Evolutionary conservation across 2,888 invertebrate species (phyloP), one percentile per base, ranked within the genome.

Genomic region (Meteorus cinctellus): DNA sequence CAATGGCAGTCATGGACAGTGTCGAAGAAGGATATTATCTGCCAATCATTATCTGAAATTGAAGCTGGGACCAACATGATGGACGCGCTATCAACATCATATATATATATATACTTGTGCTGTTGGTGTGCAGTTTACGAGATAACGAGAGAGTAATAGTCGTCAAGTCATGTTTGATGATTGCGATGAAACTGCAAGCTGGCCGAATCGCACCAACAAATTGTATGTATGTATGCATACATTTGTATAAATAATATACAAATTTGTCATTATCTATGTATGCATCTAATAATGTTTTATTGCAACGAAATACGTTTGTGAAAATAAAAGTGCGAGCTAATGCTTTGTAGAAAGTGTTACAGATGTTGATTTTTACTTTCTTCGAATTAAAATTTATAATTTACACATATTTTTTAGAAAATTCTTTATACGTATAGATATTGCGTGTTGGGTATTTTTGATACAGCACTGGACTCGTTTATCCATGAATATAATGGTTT

Each of bases 241-340:
- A 34, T 4, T 34, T 34, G 34, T 24, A 24, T 24, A 24, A 24
- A 24, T 24, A 24, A 24, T 24, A 24, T 24, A 24, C 24, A 24
- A 1, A 48, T n/a, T 16, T n/a, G 16, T 16, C 0, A 1, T 16
- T 48, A 48, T 16, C 16, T 48, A 48, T n/a, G n/a, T n/a, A 48
- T 48, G 4, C n/a, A 48, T n/a, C 5, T 34, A 31, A 55, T 31
- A 24, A 48, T 41, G 19, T 14, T 66, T 19, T 76, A 67, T 51
- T 48, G 76, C 68, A 55, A 74, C 63, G 75, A 74, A 71, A 71
- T 76, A 70, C 71, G 77, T 60, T 66, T 81, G 79, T 80, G 79
- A 81, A 80, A 79, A 80, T 81, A 81, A 81, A 81, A 81, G 80
- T 81, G 81, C 79, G 78, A 81, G 69, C 78, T 78, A 81, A 80